Percentiles rank a stretch among this genome's conserved stretches.
phyloP scores from a whole-genome alignment of 2,888 invertebrate species.

The Cosmia pyralina region DNA sequence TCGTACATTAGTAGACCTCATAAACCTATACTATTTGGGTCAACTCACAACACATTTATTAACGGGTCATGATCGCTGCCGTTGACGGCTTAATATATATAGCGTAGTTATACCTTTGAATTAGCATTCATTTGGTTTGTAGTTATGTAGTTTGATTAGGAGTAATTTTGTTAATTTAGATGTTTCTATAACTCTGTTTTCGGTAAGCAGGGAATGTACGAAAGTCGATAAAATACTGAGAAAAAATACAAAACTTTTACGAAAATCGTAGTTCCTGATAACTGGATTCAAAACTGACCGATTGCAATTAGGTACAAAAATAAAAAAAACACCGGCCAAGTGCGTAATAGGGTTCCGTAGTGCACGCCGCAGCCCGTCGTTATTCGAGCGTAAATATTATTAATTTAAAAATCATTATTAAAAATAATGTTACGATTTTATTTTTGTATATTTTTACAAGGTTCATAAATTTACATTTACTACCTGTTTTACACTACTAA shows the following conservation, averaged over 20 bases:
- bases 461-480: no score
- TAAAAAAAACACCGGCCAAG: no score
- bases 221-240: no score
- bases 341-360: no score
- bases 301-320: no score
- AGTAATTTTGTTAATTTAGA: neutral
- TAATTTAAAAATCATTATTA: no score
- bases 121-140: conserved; percentile 34
- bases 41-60: conserved; percentile 55
- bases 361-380: no score
- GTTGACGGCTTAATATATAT: conserved; percentile 42
- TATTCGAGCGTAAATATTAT: no score
- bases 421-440: no score
- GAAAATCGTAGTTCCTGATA: neutral
- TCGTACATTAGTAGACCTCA: conserved; percentile 34
- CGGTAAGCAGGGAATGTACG: neutral
- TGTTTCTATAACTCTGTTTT: neutral
- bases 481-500: no score
- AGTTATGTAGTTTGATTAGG: conserved; percentile 2
- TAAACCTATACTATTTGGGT: conserved; percentile 62
- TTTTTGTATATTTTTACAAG: no score
- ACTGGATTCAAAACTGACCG: neutral
- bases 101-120: conserved; percentile 43
- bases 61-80: conserved; percentile 62
- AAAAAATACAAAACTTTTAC: neutral